Conservation (phyloP, 2,113 vertebrate species). For the Esox niger region DNA sequence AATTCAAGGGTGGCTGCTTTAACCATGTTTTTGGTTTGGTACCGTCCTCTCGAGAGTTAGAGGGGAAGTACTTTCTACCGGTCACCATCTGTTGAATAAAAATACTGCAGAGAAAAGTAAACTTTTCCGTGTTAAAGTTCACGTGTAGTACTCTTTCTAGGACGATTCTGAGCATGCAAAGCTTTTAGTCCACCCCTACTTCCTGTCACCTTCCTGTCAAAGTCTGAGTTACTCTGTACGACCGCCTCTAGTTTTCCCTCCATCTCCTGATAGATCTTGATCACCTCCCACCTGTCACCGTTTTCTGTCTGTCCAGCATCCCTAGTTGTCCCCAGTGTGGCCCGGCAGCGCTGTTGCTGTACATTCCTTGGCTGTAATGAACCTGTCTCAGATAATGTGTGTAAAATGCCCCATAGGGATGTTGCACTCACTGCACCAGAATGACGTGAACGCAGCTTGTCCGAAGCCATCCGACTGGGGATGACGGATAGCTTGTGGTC, state of each 20-base stretch:
- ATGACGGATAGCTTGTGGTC: slow-evolving; percentile 19
- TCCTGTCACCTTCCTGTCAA: background rate
- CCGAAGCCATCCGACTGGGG: slow-evolving; percentile 7
- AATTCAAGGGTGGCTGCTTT: background rate
- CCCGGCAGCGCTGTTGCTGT: slow-evolving; percentile 50
- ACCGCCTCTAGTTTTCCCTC: slow-evolving; percentile 13
- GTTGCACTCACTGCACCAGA: slow-evolving; percentile 37
- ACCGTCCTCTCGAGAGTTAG: background rate
- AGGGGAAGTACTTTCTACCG: background rate
- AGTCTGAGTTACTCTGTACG: background rate
- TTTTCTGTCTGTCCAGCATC: slow-evolving; percentile 6
- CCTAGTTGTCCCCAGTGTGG: slow-evolving; percentile 19
- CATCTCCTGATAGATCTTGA: slow-evolving; percentile 15
- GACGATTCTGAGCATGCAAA: too few relatives aligned
- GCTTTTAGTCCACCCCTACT: background rate
- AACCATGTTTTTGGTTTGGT: slow-evolving; percentile 1
- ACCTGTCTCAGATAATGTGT: slow-evolving; percentile 77
- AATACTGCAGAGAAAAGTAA: background rate
- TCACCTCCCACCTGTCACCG: slow-evolving; percentile 10
- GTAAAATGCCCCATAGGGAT: slow-evolving; percentile 64
- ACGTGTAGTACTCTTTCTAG: background rate
- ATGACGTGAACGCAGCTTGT: slow-evolving; percentile 34
- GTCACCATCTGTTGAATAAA: background rate
- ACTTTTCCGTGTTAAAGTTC: background rate
- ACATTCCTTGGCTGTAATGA: slow-evolving; percentile 81